These are phyloP conservation scores for Trogon melanurus DNA, from an alignment of 2,113 vertebrate genomes.

Conservation along the genomic window DNA sequence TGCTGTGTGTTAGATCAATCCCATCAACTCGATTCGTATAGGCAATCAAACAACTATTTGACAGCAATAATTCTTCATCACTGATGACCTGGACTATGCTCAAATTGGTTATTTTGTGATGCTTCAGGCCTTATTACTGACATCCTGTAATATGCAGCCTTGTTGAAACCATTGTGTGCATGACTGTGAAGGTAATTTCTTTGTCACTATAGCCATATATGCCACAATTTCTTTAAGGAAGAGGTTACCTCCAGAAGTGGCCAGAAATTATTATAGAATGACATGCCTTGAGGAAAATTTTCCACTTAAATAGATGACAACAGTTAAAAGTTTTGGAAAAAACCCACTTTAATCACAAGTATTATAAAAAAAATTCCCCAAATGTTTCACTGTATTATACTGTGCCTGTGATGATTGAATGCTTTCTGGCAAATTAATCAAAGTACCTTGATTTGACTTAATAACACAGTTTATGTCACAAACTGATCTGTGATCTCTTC, in stretches of 20 bases:
- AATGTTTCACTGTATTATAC: neutral
- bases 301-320: neutral
- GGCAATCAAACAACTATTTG: neutral
- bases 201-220: neutral
- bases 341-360: neutral
- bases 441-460: neutral
- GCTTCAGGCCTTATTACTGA: neutral
- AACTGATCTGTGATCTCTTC: neutral
- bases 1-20: fast-evolving
- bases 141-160: neutral
- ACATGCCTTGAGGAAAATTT: neutral
- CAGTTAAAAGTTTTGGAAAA: neutral
- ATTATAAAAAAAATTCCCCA: neutral
- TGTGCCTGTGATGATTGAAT: neutral
- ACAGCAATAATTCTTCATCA: neutral
- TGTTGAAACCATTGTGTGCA: neutral
- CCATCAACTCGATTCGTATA: neutral
- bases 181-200: neutral
- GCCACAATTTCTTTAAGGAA: neutral
- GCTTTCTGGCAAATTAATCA: neutral
- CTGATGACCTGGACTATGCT: neutral
- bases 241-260: neutral
- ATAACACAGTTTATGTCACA: neutral
- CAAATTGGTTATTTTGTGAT: neutral
- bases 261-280: neutral